Evolutionary conservation across 2,113 vertebrate genomes (phyloP).

Genomic region (Passer montanus): DNA sequence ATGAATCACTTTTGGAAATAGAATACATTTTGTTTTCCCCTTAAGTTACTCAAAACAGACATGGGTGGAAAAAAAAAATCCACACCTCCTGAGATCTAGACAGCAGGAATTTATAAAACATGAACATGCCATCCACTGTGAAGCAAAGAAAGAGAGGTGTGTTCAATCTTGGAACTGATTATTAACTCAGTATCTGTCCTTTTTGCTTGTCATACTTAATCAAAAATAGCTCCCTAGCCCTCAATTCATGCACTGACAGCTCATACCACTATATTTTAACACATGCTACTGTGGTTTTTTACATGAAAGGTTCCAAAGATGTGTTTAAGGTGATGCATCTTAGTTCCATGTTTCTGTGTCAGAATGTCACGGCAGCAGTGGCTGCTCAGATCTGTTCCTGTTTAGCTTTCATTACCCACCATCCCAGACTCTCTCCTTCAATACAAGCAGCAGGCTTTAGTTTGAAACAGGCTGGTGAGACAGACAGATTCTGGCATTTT

Average conservation of each 20-base stretch:
- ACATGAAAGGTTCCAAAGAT: not conserved
- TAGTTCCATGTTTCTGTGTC: not conserved
- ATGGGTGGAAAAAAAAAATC: not conserved
- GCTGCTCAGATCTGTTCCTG: not conserved
- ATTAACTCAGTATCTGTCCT: not conserved
- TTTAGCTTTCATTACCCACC: not conserved
- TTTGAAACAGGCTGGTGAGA: not conserved
- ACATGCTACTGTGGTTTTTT: not conserved
- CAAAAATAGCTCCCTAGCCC: not conserved
- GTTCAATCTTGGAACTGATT: not conserved
- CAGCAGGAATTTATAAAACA: not conserved
- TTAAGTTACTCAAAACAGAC: not conserved
- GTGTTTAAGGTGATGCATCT: not conserved
- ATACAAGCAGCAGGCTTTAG: not conserved
- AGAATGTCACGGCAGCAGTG: not conserved
- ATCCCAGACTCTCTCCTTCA: not conserved
- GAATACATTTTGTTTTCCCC: not conserved
- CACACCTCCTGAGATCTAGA: not conserved
- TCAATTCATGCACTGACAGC: not conserved
- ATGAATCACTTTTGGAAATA: not conserved
- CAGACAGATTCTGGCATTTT: conserved; percentile 13
- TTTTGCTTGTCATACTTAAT: not conserved
- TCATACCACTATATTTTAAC: not conserved
- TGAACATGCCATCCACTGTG: not conserved
- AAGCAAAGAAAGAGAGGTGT: not conserved